phyloP scores from a whole-genome alignment of 2,113 vertebrate species.

The Perca schrenkii region DNA sequence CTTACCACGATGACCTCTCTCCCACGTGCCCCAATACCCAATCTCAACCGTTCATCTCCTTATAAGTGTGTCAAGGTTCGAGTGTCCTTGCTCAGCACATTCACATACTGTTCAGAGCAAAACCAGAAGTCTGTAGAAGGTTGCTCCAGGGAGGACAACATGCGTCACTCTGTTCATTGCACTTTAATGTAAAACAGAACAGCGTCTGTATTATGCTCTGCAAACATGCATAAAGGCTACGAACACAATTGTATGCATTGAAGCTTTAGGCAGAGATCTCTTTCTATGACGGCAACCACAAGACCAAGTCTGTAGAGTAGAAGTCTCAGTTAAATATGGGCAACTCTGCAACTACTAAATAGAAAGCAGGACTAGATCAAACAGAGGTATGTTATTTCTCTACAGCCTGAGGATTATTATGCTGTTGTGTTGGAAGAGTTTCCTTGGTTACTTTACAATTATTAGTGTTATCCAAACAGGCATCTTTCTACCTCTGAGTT shows the following conservation, averaged over 20 bases:
- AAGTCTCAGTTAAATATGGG: not conserved
- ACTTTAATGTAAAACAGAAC: not conserved
- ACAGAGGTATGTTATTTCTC: conserved; percentile 11
- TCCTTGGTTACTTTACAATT: not conserved
- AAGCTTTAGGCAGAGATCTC: not conserved
- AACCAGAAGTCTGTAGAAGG: not conserved
- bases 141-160: not conserved
- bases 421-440: not conserved
- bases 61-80: conserved; percentile 53
- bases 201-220: not conserved
- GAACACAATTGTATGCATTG: not conserved
- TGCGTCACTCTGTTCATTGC: not conserved
- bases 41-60: not conserved
- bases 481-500: not conserved
- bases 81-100: conserved; percentile 38
- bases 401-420: conserved; percentile 13
- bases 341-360: conserved; percentile 11
- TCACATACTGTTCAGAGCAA: not conserved
- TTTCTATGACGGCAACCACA: conserved; percentile 43
- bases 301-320: not conserved
- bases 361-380: conserved; percentile 18
- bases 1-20: conserved; percentile 53
- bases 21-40: conserved; percentile 30
- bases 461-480: not conserved
- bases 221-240: not conserved